These are phyloP conservation scores for Pygoscelis adeliae DNA, from an alignment of 2,113 vertebrate genomes.

Conservation along the genomic window DNA sequence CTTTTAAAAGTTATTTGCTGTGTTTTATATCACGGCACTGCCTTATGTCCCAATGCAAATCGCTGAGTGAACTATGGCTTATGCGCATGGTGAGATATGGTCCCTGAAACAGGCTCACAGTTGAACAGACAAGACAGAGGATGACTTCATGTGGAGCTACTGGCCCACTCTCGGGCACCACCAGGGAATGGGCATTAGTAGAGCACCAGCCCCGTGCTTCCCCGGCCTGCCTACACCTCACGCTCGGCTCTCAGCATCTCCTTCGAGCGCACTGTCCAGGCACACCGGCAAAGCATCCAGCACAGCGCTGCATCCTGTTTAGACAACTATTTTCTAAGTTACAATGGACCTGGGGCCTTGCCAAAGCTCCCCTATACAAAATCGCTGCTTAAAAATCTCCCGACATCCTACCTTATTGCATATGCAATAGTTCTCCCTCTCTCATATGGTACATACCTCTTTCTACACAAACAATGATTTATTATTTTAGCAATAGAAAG, in stretches of 20 bases:
- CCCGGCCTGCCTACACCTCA: neutral
- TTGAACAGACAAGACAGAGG: neutral
- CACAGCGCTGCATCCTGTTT: neutral
- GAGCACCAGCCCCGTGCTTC: neutral
- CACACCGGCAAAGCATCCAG: neutral
- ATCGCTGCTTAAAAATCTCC: neutral
- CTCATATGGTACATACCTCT: neutral
- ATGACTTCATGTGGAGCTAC: neutral
- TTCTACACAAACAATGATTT: constrained; percentile 52
- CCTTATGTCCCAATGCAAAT: neutral
- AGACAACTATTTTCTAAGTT: neutral
- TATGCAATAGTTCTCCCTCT: neutral
- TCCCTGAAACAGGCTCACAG: neutral
- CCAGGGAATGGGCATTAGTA: rapidly evolving
- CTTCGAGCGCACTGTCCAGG: neutral
- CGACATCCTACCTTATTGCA: neutral
- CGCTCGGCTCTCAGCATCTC: rapidly evolving
- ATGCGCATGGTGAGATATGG: rapidly evolving
- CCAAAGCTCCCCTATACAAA: neutral
- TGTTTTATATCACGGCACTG: rapidly evolving
- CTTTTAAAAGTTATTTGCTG: neutral
- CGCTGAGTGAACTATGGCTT: neutral
- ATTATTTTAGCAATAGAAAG: constrained; percentile 65
- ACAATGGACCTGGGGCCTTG: neutral
- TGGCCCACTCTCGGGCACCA: neutral